phyloP scores from a whole-genome alignment of 2,113 vertebrate species.

The Polypterus bichir region DNA sequence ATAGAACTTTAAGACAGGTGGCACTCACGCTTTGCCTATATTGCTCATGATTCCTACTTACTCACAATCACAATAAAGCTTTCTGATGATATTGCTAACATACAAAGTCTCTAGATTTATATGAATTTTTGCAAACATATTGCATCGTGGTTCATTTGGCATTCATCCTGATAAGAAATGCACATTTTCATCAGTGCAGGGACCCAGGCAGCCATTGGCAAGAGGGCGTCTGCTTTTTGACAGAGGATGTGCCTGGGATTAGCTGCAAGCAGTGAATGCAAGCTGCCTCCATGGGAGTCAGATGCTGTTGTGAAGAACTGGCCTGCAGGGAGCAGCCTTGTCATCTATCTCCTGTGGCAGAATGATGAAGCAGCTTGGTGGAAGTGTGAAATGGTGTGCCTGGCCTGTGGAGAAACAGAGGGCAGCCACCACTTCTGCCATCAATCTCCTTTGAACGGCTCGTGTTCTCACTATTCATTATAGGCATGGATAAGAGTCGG shows the following conservation, averaged over 20 bases:
- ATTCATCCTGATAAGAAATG: too few relatives aligned
- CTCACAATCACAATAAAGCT: too few relatives aligned
- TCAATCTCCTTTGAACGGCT: conserved; percentile 13
- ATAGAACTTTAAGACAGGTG: too few relatives aligned
- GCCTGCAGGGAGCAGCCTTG: conserved; percentile 1
- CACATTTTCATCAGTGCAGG: too few relatives aligned
- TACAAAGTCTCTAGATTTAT: too few relatives aligned
- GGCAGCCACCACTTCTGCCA: conserved; percentile 7
- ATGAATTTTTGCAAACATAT: too few relatives aligned
- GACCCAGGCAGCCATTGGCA: too few relatives aligned
- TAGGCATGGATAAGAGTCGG: neutral
- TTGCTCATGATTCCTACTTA: too few relatives aligned
- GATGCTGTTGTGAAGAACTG: neutral
- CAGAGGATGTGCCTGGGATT: neutral
- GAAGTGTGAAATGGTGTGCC: conserved; percentile 12
- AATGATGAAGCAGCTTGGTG: conserved; percentile 16
- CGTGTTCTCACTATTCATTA: conserved; percentile 16
- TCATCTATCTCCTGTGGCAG: conserved; percentile 13
- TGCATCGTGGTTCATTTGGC: too few relatives aligned
- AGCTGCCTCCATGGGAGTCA: too few relatives aligned
- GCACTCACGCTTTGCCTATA: too few relatives aligned
- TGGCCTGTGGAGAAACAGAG: conserved; percentile 11
- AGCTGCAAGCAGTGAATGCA: neutral
- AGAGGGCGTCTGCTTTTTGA: neutral
- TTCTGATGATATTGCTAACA: too few relatives aligned